Conservation (phyloP, 2,888 invertebrate species). For the Melanchra persicariae region DNA sequence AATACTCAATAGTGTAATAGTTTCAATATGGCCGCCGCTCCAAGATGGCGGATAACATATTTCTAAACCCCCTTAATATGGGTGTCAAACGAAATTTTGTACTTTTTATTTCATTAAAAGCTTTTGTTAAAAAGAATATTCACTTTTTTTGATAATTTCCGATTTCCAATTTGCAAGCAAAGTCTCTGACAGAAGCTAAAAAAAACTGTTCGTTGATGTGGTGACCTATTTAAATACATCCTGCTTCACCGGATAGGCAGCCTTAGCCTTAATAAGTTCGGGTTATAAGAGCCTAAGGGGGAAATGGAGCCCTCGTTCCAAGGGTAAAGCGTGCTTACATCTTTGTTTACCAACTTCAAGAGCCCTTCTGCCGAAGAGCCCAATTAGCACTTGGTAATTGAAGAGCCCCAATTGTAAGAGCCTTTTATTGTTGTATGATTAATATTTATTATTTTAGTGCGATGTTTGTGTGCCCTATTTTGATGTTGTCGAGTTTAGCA, state of each 20-base stretch:
- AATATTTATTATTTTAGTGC: background rate
- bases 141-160: too few relatives aligned
- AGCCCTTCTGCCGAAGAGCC: constrained; percentile 6
- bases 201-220: too few relatives aligned
- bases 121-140: too few relatives aligned
- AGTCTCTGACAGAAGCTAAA: too few relatives aligned
- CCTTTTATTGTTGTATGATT: constrained; percentile 36
- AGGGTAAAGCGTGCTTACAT: constrained; percentile 3
- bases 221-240: background rate
- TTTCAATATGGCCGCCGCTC: too few relatives aligned
- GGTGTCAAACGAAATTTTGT: too few relatives aligned
- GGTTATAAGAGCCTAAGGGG: constrained; percentile 1
- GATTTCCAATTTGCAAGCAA: too few relatives aligned
- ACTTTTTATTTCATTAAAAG: too few relatives aligned
- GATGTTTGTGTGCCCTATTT: background rate
- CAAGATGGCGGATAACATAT: too few relatives aligned
- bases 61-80: too few relatives aligned
- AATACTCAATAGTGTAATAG: too few relatives aligned
- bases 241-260: background rate
- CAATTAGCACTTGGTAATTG: constrained; percentile 40
- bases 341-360: constrained; percentile 28
- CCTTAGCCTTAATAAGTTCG: constrained; percentile 4
- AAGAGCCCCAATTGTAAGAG: background rate
- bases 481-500: too few relatives aligned
- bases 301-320: constrained; percentile 7